These are phyloP conservation scores for Chiloscyllium punctatum DNA, from an alignment of 2,797 vertebrate species.

Conservation along the genomic window DNA sequence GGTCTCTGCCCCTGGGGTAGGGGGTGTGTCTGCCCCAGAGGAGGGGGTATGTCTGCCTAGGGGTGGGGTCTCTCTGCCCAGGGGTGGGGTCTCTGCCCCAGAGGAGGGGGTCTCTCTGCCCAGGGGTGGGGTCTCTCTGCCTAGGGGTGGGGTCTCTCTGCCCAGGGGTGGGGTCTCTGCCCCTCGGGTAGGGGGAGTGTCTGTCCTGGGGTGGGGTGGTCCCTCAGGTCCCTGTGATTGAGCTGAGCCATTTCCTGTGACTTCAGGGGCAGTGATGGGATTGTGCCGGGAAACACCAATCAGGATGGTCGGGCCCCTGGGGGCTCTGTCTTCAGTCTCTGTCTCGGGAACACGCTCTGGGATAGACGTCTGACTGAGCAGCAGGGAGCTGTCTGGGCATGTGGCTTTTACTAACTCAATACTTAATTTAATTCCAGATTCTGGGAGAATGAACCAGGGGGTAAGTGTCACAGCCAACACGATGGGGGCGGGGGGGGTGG, in stretches of 20 bases:
- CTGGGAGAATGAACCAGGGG: constrained; percentile 72
- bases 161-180: too few species aligned
- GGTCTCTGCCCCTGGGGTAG: too few species aligned
- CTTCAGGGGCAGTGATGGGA: constrained; percentile 41
- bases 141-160: too few species aligned
- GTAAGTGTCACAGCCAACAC: constrained; percentile 59
- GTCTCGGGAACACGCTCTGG: constrained; percentile 49
- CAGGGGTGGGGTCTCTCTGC: too few species aligned
- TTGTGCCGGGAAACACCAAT: constrained; percentile 45
- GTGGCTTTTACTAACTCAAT: constrained; percentile 71
- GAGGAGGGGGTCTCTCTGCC: too few species aligned
- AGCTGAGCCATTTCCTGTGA: not conserved
- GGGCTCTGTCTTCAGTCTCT: constrained; percentile 50
- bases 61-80: too few species aligned
- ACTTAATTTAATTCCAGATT: constrained; percentile 91
- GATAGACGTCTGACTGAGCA: constrained; percentile 42
- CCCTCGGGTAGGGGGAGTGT: too few species aligned
- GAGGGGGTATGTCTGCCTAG: too few species aligned
- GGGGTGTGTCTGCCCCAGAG: too few species aligned
- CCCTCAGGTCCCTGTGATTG: not conserved
- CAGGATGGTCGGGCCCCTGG: constrained; percentile 46
- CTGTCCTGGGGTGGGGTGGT: too few species aligned
- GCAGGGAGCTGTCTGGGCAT: constrained; percentile 49
- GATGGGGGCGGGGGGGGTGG: too few species aligned
- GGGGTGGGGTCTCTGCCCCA: too few species aligned